Evolutionary conservation across 2,888 invertebrate species (phyloP).

Genomic region (Empis livida): DNA sequence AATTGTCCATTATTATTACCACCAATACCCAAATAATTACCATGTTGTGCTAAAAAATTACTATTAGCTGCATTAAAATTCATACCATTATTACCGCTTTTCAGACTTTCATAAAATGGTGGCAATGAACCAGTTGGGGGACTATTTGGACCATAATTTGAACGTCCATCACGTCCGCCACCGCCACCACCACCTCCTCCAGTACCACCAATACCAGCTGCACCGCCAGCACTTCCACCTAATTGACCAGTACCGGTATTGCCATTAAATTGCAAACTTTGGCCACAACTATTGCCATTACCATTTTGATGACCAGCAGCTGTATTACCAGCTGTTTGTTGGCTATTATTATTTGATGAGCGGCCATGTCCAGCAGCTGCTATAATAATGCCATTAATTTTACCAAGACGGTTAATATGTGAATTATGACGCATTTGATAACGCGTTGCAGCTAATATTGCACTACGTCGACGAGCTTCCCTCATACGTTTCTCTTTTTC

Average conservation of each 20-base stretch:
- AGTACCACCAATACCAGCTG: conserved; percentile 37
- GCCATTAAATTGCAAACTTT: conserved; percentile 30
- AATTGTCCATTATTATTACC: conserved; percentile 29
- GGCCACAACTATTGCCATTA: conserved; percentile 29
- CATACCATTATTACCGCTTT: conserved; percentile 59
- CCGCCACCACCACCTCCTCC: conserved; percentile 64
- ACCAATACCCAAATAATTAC: conserved; percentile 52
- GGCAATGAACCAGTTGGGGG: conserved; percentile 78
- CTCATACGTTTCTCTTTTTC: conserved; percentile 49
- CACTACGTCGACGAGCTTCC: conserved; percentile 55
- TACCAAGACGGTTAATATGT: conserved; percentile 31
- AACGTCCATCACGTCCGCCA: conserved; percentile 65
- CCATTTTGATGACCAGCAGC: conserved; percentile 16
- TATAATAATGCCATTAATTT: conserved; percentile 49
- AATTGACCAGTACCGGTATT: conserved; percentile 27
- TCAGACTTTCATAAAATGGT: conserved; percentile 79
- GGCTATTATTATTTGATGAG: conserved; percentile 41
- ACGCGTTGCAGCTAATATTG: conserved; percentile 41
- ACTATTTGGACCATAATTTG: conserved; percentile 77
- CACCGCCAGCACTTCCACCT: conserved; percentile 43
- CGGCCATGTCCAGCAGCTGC: conserved; percentile 74
- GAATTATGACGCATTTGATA: conserved; percentile 9
- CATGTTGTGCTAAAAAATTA: conserved; percentile 48
- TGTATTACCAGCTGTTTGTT: not conserved
- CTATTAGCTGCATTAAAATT: conserved; percentile 50